phyloP scores from a whole-genome alignment of 2,113 vertebrate species.

The Sphaerodactylus townsendi region DNA sequence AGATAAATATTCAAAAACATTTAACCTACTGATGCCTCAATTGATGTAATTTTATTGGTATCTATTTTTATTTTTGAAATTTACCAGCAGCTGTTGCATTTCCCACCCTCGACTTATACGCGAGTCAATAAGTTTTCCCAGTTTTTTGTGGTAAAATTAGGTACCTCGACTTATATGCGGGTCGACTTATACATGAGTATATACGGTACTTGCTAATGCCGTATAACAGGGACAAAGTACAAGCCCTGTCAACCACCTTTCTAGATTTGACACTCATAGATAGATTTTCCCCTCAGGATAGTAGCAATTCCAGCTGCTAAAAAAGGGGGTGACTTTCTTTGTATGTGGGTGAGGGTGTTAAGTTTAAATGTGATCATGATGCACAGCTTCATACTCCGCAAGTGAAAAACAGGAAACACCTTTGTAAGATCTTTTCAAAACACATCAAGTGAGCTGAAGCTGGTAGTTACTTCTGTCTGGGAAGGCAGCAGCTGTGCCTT shows the following conservation, averaged over 20 bases:
- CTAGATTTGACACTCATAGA: not conserved
- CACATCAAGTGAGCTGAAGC: conserved; percentile 44
- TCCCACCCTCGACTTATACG: too few relatives aligned
- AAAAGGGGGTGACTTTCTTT: conserved; percentile 46
- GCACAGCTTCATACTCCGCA: conserved; percentile 51
- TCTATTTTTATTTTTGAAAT: too few relatives aligned
- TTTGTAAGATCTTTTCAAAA: conserved; percentile 61
- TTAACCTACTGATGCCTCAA: too few relatives aligned
- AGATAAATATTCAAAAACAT: too few relatives aligned
- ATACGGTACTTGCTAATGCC: not conserved
- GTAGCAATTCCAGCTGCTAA: conserved; percentile 50
- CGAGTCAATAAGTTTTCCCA: too few relatives aligned
- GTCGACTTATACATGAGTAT: too few relatives aligned
- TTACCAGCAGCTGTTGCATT: too few relatives aligned
- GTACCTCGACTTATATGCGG: too few relatives aligned
- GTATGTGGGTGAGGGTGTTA: conserved; percentile 6
- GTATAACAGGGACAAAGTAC: not conserved
- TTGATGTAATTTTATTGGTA: too few relatives aligned
- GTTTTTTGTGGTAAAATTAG: too few relatives aligned
- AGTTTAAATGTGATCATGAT: conserved; percentile 57
- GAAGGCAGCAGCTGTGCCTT: not conserved
- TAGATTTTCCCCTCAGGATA: conserved; percentile 16
- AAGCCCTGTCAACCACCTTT: too few relatives aligned
- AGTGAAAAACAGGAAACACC: conserved; percentile 80
- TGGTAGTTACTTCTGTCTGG: conserved; percentile 43